Percentiles rank a stretch among this genome's conserved stretches.
These are phyloP conservation scores for Pollicipes pollicipes DNA, from an alignment of 1,140 invertebrate genomes.

Conservation along the genomic window DNA sequence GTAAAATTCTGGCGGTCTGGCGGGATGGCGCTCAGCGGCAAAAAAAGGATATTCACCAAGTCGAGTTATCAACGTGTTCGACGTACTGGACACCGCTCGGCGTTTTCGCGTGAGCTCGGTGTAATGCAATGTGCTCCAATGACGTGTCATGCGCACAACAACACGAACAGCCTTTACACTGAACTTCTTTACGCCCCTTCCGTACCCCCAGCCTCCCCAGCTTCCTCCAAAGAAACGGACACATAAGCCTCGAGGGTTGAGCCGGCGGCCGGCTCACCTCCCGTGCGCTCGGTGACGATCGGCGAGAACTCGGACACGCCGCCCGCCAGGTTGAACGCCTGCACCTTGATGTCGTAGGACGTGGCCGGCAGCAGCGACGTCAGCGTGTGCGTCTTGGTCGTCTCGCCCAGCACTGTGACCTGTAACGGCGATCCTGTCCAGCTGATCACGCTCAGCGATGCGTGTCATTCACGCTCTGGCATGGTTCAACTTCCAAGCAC, in stretches of 20 bases:
- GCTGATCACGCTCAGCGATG: too few species aligned
- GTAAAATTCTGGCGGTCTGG: too few species aligned
- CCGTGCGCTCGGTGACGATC: slow-evolving; percentile 50
- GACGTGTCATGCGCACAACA: too few species aligned
- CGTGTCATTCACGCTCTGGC: too few species aligned
- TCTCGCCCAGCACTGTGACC: slow-evolving; percentile 44
- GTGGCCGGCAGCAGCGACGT: slow-evolving; percentile 57
- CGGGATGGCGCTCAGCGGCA: too few species aligned
- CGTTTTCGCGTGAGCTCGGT: too few species aligned
- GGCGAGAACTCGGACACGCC: slow-evolving; percentile 63
- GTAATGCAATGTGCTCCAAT: too few species aligned
- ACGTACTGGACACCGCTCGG: too few species aligned
- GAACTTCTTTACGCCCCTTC: neutral
- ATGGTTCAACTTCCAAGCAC: too few species aligned
- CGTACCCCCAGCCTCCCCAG: neutral
- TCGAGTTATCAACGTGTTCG: too few species aligned
- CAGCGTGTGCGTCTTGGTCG: slow-evolving; percentile 46
- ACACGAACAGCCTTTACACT: too few species aligned
- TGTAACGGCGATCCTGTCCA: slow-evolving; percentile 9
- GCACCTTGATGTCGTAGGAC: slow-evolving; percentile 75
- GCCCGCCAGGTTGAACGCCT: slow-evolving; percentile 69
- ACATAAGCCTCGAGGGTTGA: neutral
- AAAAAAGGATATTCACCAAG: too few species aligned
- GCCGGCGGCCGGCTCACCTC: neutral
- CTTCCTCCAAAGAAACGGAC: neutral